Evolutionary conservation across 2,888 invertebrate genomes (phyloP).

Genomic region (Ligdia adustata): DNA sequence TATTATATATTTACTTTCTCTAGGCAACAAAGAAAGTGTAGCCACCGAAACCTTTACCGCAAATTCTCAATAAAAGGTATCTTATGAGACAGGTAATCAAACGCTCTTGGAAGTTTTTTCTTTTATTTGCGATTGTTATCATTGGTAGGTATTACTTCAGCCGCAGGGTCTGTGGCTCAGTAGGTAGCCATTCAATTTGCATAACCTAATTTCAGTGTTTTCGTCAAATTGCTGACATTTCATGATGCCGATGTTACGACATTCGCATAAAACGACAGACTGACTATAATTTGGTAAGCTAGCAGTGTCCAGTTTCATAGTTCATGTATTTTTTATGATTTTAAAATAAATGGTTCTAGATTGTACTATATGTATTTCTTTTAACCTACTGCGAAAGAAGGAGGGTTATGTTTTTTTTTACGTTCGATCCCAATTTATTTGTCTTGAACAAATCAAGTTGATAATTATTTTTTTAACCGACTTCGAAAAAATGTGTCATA

Average conservation of each 20-base stretch:
- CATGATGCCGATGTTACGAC: not conserved
- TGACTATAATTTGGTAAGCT: no score
- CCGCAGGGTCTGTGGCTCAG: constrained; percentile 48
- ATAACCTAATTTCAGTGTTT: constrained; percentile 70
- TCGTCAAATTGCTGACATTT: constrained; percentile 30
- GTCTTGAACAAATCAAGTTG: no score
- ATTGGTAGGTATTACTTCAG: constrained; percentile 55
- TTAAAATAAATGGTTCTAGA: no score
- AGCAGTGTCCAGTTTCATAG: no score
- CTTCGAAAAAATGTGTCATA: no score
- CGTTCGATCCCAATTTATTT: no score
- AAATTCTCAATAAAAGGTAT: constrained; percentile 7
- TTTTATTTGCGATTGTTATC: constrained; percentile 51
- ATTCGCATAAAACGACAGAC: not conserved
- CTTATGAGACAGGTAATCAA: constrained; percentile 19
- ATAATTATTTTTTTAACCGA: no score
- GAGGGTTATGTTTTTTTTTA: no score
- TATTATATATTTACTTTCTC: no score
- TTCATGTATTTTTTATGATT: no score
- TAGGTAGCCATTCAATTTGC: constrained; percentile 69
- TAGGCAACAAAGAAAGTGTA: constrained; percentile 2
- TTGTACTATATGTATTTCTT: no score
- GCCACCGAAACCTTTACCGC: constrained; percentile 8
- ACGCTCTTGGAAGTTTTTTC: constrained; percentile 28
- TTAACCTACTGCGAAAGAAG: no score